These are phyloP conservation scores for Spinus olivaceus DNA, from an alignment of 2,797 vertebrate genomes.

Conservation along the genomic window DNA sequence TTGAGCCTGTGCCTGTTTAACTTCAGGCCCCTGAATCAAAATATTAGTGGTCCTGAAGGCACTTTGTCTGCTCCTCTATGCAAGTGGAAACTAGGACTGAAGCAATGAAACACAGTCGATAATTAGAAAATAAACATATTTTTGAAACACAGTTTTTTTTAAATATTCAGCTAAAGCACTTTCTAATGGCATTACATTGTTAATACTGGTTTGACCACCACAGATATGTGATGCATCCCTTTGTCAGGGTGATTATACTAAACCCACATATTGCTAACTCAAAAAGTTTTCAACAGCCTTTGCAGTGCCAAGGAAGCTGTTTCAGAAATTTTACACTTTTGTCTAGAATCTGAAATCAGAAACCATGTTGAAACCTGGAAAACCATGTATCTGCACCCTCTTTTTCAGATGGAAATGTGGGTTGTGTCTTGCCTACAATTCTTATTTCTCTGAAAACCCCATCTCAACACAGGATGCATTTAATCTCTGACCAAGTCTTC, in stretches of 20 bases:
- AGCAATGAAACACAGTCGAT: neutral
- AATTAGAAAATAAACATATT: neutral
- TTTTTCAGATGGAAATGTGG: neutral
- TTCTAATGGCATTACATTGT: neutral
- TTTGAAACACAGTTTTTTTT: neutral
- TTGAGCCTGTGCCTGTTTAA: neutral
- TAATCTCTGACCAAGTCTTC: neutral
- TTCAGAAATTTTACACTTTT: neutral
- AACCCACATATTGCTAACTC: neutral
- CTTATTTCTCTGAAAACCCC: neutral
- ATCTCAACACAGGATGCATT: neutral
- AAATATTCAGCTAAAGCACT: neutral
- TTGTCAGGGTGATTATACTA: neutral
- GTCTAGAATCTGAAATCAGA: neutral
- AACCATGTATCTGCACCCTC: neutral
- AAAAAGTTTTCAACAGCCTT: neutral
- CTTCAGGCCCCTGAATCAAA: neutral
- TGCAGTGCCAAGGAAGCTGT: neutral
- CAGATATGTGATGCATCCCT: accelerated
- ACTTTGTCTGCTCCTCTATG: neutral
- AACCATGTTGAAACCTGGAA: neutral
- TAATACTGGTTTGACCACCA: neutral
- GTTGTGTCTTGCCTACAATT: neutral
- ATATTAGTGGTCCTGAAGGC: neutral
- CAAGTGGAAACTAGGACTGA: neutral